Conservation (phyloP, 1,140 invertebrate species). For the Tribolium madens region DNA sequence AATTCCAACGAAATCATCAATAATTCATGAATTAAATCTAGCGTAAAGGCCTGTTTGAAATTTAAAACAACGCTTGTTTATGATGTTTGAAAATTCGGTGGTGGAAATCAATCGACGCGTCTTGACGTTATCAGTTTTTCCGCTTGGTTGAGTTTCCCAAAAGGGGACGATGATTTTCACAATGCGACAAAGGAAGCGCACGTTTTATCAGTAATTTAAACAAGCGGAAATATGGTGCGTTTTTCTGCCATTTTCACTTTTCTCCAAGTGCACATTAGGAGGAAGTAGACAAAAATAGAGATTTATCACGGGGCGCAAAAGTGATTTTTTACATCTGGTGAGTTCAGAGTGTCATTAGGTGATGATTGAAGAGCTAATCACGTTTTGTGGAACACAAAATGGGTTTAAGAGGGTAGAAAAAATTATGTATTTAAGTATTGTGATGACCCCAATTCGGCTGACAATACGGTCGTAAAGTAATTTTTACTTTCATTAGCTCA, state of each 20-base stretch:
- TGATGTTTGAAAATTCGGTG: conserved; percentile 18
- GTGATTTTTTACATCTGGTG: conserved; percentile 31
- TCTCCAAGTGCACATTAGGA: conserved; percentile 6
- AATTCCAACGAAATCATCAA: neutral
- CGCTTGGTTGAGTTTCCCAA: conserved; percentile 36
- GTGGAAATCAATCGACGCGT: conserved; percentile 21
- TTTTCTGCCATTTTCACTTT: conserved; percentile 26
- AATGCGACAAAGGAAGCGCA: conserved; percentile 1
- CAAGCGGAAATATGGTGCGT: neutral
- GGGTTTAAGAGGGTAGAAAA: neutral
- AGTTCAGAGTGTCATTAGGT: conserved; percentile 25
- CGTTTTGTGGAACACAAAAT: conserved; percentile 23
- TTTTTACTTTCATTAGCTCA: no score
- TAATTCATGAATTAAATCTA: conserved; percentile 42
- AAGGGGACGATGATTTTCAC: conserved; percentile 20
- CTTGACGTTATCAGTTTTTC: conserved; percentile 41
- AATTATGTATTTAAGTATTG: no score
- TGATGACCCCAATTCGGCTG: no score
- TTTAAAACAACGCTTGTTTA: conserved; percentile 43
- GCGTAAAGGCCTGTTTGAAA: conserved; percentile 36
- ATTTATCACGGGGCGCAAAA: neutral
- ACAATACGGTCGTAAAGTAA: no score
- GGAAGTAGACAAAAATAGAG: neutral
- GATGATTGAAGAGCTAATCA: conserved; percentile 21
- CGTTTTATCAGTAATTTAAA: conserved; percentile 38